phyloP scores from a whole-genome alignment of 2,888 invertebrate genomes.

The Torymus texanus region DNA sequence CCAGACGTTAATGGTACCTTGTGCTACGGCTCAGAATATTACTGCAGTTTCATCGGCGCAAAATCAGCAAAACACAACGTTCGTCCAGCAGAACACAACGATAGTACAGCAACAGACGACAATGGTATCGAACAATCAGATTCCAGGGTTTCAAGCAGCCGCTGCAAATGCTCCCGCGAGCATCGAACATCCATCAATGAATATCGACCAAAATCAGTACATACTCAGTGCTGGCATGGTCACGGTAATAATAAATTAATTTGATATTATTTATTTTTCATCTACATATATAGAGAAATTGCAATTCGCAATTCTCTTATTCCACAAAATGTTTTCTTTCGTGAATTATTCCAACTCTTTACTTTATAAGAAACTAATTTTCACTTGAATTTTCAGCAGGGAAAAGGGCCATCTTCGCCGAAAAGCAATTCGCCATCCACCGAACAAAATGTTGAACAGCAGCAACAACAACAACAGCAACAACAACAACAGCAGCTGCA shows the following conservation, averaged over 20 bases:
- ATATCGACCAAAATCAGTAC: slow-evolving; percentile 79
- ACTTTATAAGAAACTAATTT: not conserved
- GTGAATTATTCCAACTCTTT: no score
- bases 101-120: slow-evolving; percentile 90
- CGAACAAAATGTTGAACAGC: slow-evolving; percentile 71
- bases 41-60: slow-evolving; percentile 75
- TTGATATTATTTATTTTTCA: not conserved
- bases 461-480: slow-evolving; percentile 69
- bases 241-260: slow-evolving; percentile 43
- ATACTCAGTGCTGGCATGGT: slow-evolving; percentile 69
- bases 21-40: slow-evolving; percentile 78
- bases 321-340: no score
- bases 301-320: not conserved
- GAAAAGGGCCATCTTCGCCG: slow-evolving; percentile 67
- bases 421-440: slow-evolving; percentile 68
- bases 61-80: slow-evolving; percentile 82
- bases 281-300: not conserved
- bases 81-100: slow-evolving; percentile 90
- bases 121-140: slow-evolving; percentile 83
- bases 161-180: slow-evolving; percentile 63
- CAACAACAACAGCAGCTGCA: slow-evolving; percentile 53
- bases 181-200: slow-evolving; percentile 72
- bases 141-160: slow-evolving; percentile 70
- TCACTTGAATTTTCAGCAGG: slow-evolving; percentile 57
- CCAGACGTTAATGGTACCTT: slow-evolving; percentile 84